These are phyloP conservation scores for Antechinus stuartii DNA, from an alignment of 2,113 vertebrate genomes.

Conservation along the genomic window DNA sequence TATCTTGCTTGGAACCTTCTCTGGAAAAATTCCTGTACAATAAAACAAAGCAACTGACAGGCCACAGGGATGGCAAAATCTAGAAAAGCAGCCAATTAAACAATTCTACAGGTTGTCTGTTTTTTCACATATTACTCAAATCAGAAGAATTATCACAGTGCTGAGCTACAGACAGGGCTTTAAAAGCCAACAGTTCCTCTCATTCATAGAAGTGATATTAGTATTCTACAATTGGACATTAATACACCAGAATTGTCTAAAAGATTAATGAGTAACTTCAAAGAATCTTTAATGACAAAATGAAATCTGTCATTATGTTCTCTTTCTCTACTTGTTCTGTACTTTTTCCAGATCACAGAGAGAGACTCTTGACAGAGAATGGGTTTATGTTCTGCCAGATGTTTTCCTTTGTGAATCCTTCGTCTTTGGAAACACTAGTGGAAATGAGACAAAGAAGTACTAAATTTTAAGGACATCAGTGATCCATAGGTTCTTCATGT, in stretches of 20 bases:
- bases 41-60: slow-evolving; percentile 3
- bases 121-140: not conserved
- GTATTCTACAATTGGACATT: slow-evolving; percentile 48
- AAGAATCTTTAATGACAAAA: slow-evolving; percentile 53
- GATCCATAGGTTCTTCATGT: not conserved
- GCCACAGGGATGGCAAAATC: not conserved
- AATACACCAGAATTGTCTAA: slow-evolving; percentile 52
- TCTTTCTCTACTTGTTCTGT: slow-evolving; percentile 4
- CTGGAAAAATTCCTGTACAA: slow-evolving; percentile 11
- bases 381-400: not conserved
- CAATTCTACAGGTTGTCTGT: not conserved
- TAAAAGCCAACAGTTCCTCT: slow-evolving; percentile 23
- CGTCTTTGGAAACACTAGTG: slow-evolving; percentile 6
- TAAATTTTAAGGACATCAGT: not conserved
- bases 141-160: slow-evolving; percentile 37
- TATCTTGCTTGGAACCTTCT: not conserved
- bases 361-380: slow-evolving; percentile 14
- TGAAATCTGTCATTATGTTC: slow-evolving; percentile 42
- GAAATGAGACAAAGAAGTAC: slow-evolving; percentile 15
- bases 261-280: slow-evolving; percentile 70
- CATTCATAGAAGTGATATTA: not conserved
- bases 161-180: not conserved
- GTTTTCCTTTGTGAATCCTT: not conserved
- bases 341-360: not conserved
- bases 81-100: slow-evolving; percentile 51